These are phyloP conservation scores for Orchesella flavescens DNA, from an alignment of 2,888 invertebrate genomes.

Conservation along the genomic window DNA sequence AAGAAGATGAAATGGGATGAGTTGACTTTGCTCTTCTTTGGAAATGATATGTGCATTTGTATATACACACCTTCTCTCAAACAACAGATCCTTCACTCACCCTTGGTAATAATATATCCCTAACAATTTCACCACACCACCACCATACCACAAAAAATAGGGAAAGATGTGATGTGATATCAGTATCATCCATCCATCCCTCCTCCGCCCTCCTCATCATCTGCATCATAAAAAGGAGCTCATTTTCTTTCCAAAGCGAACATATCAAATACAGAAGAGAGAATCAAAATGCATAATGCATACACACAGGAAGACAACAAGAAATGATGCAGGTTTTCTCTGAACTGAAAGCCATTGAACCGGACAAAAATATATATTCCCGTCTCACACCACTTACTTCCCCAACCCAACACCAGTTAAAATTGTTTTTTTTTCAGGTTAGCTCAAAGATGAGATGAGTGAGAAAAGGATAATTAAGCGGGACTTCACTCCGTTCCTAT, in stretches of 20 bases:
- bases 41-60: not conserved
- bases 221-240: slow-evolving; percentile 37
- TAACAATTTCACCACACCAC: too few relatives aligned
- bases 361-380: slow-evolving; percentile 41
- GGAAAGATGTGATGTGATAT: slow-evolving; percentile 19
- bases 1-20: slow-evolving; percentile 36
- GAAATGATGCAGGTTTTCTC: slow-evolving; percentile 16
- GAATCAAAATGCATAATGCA: slow-evolving; percentile 48
- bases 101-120: too few relatives aligned
- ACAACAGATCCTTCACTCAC: slow-evolving; percentile 28
- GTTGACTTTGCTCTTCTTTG: slow-evolving; percentile 35
- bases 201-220: slow-evolving; percentile 37
- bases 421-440: not conserved
- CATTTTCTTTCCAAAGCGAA: not conserved
- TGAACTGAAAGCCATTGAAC: slow-evolving; percentile 19
- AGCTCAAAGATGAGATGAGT: slow-evolving; percentile 18
- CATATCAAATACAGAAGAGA: not conserved
- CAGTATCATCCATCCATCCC: slow-evolving; percentile 39
- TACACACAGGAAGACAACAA: not conserved
- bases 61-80: slow-evolving; percentile 30
- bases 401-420: not conserved
- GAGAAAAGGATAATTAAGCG: slow-evolving; percentile 62
- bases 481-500: slow-evolving; percentile 9
- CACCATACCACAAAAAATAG: too few relatives aligned
- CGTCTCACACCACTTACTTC: not conserved